These are phyloP conservation scores for Pseudorhombus dupliciocellatus DNA, from an alignment of 2,113 vertebrate genomes.

Conservation along the genomic window DNA sequence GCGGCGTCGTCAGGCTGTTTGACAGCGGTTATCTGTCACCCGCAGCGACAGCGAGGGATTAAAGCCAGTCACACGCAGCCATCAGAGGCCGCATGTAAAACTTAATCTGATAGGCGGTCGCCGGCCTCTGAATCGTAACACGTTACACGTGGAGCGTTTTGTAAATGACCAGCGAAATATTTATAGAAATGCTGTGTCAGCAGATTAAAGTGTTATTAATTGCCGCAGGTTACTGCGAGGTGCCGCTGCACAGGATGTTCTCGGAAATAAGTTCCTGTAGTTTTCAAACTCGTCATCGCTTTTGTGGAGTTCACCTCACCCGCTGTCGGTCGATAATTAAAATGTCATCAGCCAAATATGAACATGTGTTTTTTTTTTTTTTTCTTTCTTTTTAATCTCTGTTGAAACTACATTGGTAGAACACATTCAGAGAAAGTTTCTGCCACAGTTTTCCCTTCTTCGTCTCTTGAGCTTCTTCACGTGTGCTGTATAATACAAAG, in stretches of 20 bases:
- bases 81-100: constrained; percentile 73
- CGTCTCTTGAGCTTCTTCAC: no score
- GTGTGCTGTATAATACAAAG: no score
- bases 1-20: constrained; percentile 52
- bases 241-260: neutral
- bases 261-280: neutral
- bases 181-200: constrained; percentile 22
- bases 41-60: constrained; percentile 64
- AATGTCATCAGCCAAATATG: neutral
- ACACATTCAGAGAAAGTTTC: no score
- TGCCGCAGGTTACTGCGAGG: neutral
- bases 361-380: neutral
- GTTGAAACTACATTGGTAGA: no score
- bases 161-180: constrained; percentile 45
- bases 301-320: neutral
- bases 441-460: no score
- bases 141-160: constrained; percentile 11
- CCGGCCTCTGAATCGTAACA: constrained; percentile 47
- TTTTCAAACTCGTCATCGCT: neutral
- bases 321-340: neutral
- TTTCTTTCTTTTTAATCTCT: no score
- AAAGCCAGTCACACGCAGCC: constrained; percentile 64
- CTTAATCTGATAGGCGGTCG: constrained; percentile 67
- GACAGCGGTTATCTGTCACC: constrained; percentile 75
- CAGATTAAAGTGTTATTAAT: constrained; percentile 11